These are phyloP conservation scores for Balanococcus diminutus DNA, from an alignment of 2,888 invertebrate genomes.

Conservation along the genomic window DNA sequence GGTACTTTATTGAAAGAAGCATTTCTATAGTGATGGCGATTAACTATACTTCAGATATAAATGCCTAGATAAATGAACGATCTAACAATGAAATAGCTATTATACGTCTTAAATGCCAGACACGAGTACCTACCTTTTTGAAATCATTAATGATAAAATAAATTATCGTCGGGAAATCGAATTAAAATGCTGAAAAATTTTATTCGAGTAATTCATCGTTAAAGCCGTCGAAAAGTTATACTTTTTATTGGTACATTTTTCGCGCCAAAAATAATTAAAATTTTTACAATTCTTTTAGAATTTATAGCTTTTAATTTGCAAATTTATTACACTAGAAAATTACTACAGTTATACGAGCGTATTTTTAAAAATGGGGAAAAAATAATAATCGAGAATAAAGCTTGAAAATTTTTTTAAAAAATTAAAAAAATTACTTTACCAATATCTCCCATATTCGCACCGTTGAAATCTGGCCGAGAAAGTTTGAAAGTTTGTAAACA, in stretches of 20 bases:
- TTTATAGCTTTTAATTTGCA: no score
- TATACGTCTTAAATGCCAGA: no score
- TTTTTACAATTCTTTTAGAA: no score
- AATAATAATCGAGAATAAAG: not conserved
- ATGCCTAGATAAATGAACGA: not conserved
- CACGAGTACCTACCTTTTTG: not conserved
- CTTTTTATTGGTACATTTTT: not conserved
- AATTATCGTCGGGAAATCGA: not conserved
- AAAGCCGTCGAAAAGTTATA: not conserved
- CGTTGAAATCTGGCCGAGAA: not conserved
- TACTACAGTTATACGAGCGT: no score
- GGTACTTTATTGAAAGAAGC: not conserved
- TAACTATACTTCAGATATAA: not conserved
- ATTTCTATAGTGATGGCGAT: not conserved
- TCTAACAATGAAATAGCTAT: not conserved
- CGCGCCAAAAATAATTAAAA: not conserved
- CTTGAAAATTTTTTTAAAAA: not conserved
- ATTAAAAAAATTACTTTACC: conserved; percentile 23
- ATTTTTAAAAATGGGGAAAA: not conserved
- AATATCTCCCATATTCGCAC: conserved; percentile 37
- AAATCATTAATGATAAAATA: not conserved
- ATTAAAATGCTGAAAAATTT: not conserved
- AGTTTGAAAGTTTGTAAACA: not conserved
- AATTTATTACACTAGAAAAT: no score
- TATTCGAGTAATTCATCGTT: not conserved